Conservation (phyloP, 2,888 invertebrate genomes). For the Epsilonema sp. region DNA sequence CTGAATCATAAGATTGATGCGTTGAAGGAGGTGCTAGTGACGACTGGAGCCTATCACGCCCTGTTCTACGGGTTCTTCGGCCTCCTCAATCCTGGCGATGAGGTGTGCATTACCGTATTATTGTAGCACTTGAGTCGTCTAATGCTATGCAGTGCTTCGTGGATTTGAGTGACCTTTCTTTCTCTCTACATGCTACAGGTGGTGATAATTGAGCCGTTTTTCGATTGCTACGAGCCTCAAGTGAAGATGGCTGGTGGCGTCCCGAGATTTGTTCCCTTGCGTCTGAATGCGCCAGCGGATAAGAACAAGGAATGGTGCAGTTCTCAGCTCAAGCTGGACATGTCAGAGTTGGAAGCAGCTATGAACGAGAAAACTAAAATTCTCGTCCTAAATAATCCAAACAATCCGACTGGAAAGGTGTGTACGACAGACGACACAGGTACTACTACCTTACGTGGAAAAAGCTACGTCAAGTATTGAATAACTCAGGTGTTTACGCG, state of each 20-base stretch:
- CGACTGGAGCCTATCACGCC: slow-evolving; percentile 82
- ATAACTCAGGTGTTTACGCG: slow-evolving; percentile 30
- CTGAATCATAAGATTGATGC: slow-evolving; percentile 57
- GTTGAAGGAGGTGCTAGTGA: slow-evolving; percentile 62
- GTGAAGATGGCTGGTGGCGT: slow-evolving; percentile 64
- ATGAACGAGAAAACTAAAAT: slow-evolving; percentile 77
- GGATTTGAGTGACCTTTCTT: too few relatives aligned
- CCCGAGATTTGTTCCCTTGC: slow-evolving; percentile 64
- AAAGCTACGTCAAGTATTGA: too few relatives aligned
- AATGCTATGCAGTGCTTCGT: too few relatives aligned
- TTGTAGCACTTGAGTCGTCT: neutral
- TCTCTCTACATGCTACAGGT: too few relatives aligned
- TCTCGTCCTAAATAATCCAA: slow-evolving; percentile 86
- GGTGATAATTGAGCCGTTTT: slow-evolving; percentile 91
- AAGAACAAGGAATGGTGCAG: too few relatives aligned
- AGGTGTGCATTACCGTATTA: slow-evolving; percentile 26
- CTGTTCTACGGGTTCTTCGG: slow-evolving; percentile 66
- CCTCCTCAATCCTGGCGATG: slow-evolving; percentile 54
- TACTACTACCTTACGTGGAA: too few relatives aligned
- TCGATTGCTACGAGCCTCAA: slow-evolving; percentile 94
- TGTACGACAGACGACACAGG: too few relatives aligned
- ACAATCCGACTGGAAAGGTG: slow-evolving; percentile 94
- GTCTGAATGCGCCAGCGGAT: slow-evolving; percentile 35
- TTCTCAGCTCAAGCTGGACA: slow-evolving; percentile 71
- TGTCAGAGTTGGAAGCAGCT: slow-evolving; percentile 50